phyloP scores from a whole-genome alignment of 2,797 vertebrate genomes.

The Australoheros facetus region DNA sequence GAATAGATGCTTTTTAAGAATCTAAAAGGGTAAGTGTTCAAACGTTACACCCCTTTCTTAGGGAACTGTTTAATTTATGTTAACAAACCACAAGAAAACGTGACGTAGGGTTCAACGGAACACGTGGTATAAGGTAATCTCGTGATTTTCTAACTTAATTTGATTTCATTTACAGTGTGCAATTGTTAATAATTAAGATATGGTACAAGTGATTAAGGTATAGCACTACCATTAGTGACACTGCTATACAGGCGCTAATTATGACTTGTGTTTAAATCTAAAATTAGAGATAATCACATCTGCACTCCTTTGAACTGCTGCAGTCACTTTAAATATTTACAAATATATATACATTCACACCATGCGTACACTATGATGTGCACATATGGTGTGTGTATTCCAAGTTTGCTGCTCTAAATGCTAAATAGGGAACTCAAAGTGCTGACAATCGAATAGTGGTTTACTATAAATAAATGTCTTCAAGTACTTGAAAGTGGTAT shows the following conservation, averaged over 20 bases:
- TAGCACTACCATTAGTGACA: not conserved
- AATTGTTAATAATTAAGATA: no score
- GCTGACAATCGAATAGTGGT: not conserved
- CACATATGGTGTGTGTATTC: not conserved
- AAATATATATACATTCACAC: not conserved
- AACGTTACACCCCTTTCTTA: not conserved
- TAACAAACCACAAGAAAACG: not conserved
- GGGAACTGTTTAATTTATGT: not conserved
- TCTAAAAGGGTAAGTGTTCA: not conserved
- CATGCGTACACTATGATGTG: not conserved
- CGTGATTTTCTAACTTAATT: not conserved
- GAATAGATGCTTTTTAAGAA: not conserved
- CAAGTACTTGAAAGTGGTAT: not conserved
- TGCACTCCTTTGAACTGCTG: not conserved
- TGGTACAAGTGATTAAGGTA: no score
- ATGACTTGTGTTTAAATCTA: not conserved
- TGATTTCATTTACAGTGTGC: not conserved
- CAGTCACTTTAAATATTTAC: not conserved
- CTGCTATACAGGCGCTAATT: not conserved
- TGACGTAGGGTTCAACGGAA: not conserved
- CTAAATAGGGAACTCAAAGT: not conserved
- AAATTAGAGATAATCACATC: not conserved
- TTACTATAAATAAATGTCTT: not conserved
- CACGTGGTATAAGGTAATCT: not conserved
- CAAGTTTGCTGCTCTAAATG: not conserved